Percentiles rank a stretch among this genome's conserved stretches.
phyloP scores from a whole-genome alignment of 1,140 invertebrate genomes.

The Pantala flavescens region DNA sequence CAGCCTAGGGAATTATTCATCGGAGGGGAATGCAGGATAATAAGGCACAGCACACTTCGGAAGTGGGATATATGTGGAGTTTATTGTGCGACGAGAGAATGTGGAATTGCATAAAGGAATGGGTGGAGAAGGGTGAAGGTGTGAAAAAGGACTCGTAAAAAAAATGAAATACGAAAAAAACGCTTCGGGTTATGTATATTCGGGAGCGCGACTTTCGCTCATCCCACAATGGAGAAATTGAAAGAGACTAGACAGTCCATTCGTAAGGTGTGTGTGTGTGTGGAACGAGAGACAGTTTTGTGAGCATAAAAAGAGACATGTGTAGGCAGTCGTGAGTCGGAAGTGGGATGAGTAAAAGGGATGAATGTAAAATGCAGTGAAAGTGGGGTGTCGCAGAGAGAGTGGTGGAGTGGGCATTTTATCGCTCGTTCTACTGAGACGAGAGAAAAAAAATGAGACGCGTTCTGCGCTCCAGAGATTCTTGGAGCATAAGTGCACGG shows the following conservation, averaged over 20 bases:
- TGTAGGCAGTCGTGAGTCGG: not conserved
- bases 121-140: not conserved
- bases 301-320: not conserved
- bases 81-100: too few relatives aligned
- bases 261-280: not conserved
- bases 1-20: too few relatives aligned
- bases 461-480: not conserved
- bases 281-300: not conserved
- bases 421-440: not conserved
- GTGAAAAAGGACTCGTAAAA: not conserved
- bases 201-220: not conserved
- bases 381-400: not conserved
- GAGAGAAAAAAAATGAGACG: not conserved
- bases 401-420: slow-evolving; percentile 1
- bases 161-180: not conserved
- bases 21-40: too few relatives aligned
- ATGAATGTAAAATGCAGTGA: not conserved
- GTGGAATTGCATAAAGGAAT: not conserved
- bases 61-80: too few relatives aligned
- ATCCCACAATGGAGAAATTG: not conserved
- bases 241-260: slow-evolving; percentile 5
- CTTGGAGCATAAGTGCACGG: not conserved
- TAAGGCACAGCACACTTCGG: too few relatives aligned
- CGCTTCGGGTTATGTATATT: not conserved
- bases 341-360: not conserved